A percentile compares a stretch with the other conserved stretches of the same genome.
phyloP scores from a whole-genome alignment of 92 coral and sea anemone genomes.

The Virgularia gustaviana region DNA sequence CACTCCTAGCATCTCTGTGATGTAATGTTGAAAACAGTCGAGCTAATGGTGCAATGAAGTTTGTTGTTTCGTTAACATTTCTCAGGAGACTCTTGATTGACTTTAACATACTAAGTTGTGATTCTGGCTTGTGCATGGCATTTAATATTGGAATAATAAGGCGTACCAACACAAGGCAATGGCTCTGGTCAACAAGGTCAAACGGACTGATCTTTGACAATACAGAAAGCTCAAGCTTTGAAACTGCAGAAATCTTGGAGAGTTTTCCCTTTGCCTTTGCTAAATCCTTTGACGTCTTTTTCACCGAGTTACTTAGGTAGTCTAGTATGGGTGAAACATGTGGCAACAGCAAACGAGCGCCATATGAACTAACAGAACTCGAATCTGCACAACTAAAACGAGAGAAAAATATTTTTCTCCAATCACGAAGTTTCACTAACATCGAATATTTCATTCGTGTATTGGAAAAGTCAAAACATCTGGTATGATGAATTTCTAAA shows the following conservation, averaged over 20 bases:
- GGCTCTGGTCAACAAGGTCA: slow-evolving; percentile 63
- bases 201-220: slow-evolving; percentile 89
- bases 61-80: slow-evolving; percentile 58
- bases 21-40: slow-evolving; percentile 74
- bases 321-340: slow-evolving; percentile 61
- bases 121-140: slow-evolving; percentile 63
- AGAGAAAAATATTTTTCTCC: not conserved
- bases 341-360: slow-evolving; percentile 57
- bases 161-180: slow-evolving; percentile 59
- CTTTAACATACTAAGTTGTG: slow-evolving; percentile 63
- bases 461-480: too few relatives aligned
- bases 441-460: too few relatives aligned
- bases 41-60: slow-evolving; percentile 57
- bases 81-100: slow-evolving; percentile 64
- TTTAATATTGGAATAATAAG: slow-evolving; percentile 68
- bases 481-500: too few relatives aligned
- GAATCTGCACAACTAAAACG: not conserved
- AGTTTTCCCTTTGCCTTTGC: slow-evolving; percentile 49
- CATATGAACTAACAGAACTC: not conserved
- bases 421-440: not conserved
- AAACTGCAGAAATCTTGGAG: slow-evolving; percentile 58
- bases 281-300: slow-evolving; percentile 50
- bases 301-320: slow-evolving; percentile 65
- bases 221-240: slow-evolving; percentile 76
- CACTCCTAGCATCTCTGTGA: slow-evolving; percentile 69